A percentile compares a stretch with the other conserved stretches of the same genome.
Evolutionary conservation across 2,888 invertebrate species (phyloP).

Genomic region (Tuberolachnus salignus): DNA sequence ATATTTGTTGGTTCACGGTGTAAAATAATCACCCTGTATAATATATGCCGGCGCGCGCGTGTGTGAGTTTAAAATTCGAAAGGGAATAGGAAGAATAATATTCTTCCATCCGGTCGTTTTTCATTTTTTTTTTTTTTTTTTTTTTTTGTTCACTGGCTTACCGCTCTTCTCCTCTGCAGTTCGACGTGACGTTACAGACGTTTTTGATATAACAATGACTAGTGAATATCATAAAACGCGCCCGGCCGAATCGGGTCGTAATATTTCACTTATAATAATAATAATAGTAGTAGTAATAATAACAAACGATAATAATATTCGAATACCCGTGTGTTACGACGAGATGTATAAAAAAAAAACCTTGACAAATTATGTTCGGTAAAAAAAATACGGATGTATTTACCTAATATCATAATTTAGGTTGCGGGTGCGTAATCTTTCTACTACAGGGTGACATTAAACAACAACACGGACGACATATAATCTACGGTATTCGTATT

Average conservation of each 20-base stretch:
- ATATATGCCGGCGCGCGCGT: too few species aligned
- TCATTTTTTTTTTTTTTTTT: too few species aligned
- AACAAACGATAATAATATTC: background rate
- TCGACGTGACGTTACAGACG: background rate
- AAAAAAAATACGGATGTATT: too few species aligned
- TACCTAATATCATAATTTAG: too few species aligned
- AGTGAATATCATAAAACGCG: background rate
- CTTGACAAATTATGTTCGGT: background rate
- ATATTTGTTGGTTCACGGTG: too few species aligned
- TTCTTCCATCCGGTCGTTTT: slow-evolving; percentile 27
- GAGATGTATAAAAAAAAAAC: background rate
- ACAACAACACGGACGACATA: too few species aligned
- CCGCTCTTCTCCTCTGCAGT: background rate
- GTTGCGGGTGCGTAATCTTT: too few species aligned
- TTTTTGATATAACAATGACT: slow-evolving; percentile 1
- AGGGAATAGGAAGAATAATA: background rate
- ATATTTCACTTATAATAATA: background rate
- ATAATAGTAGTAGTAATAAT: background rate
- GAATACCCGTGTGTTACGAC: background rate
- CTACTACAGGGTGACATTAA: too few species aligned
- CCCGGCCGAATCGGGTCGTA: background rate
- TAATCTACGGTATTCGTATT: too few species aligned
- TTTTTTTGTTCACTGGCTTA: slow-evolving; percentile 4
- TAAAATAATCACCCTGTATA: too few species aligned
- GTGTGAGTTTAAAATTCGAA: background rate